These are phyloP conservation scores for Atopsyche davidsoni DNA, from an alignment of 1,140 invertebrate genomes.

Conservation along the genomic window DNA sequence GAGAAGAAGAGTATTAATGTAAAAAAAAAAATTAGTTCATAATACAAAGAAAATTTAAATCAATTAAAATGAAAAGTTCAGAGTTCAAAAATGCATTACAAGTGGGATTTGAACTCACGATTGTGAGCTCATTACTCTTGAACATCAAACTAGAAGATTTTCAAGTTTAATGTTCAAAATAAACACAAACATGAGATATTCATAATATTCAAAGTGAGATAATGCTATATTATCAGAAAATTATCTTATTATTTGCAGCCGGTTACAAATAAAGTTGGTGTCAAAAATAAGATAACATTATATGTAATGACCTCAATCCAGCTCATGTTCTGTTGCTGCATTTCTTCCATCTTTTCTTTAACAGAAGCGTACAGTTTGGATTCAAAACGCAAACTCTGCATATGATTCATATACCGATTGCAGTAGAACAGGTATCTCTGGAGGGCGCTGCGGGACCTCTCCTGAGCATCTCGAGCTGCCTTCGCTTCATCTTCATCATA, in stretches of 20 bases:
- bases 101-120: too few species aligned
- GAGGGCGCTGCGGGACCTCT: constrained; percentile 82
- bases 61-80: background rate
- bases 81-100: too few species aligned
- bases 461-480: constrained; percentile 92
- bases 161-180: constrained; percentile 12
- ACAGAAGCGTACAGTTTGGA: constrained; percentile 91
- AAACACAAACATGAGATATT: constrained; percentile 3
- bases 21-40: constrained; percentile 1
- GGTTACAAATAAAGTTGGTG: background rate
- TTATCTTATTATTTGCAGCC: too few species aligned
- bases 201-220: background rate
- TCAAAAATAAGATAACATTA: constrained; percentile 38
- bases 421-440: constrained; percentile 98
- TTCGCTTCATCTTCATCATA: constrained; percentile 97
- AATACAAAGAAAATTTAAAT: background rate
- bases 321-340: constrained; percentile 99
- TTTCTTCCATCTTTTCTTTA: constrained; percentile 98
- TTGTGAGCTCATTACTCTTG: too few species aligned
- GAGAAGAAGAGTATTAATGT: too few species aligned
- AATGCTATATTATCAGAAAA: background rate
- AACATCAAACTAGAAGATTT: too few species aligned
- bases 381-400: constrained; percentile 98
- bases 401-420: constrained; percentile 99
- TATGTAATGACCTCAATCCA: constrained; percentile 99